Conservation (phyloP, 64 coral and sea anemone genomes). For the Dendrophyllia cribrosa region DNA sequence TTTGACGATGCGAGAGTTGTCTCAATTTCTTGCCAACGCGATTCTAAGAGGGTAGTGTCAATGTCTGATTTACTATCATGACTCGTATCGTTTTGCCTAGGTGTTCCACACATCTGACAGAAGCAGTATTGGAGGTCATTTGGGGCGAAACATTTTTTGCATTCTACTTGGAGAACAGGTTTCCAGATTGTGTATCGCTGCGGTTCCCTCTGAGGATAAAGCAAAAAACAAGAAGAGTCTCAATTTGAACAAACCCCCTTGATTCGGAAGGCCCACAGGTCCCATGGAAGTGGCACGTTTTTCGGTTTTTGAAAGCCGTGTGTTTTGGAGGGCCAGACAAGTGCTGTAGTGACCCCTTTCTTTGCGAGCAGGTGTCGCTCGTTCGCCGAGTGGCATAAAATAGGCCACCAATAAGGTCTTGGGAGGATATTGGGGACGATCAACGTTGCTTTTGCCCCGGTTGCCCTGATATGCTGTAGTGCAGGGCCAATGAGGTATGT, state of each 20-base stretch:
- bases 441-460: neutral
- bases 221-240: neutral
- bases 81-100: neutral
- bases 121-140: conserved; percentile 16
- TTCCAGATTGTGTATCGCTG: neutral
- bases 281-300: conserved; percentile 7
- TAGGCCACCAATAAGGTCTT: conserved; percentile 5
- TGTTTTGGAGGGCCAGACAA: neutral
- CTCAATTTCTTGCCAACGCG: neutral
- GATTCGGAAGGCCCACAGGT: conserved; percentile 42
- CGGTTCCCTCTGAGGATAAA: neutral
- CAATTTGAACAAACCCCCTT: neutral
- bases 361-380: neutral
- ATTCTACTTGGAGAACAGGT: conserved; percentile 12
- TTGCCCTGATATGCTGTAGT: neutral
- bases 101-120: neutral
- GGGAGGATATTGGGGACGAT: neutral
- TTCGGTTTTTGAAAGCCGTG: neutral
- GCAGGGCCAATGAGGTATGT: neutral
- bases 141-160: conserved; percentile 3
- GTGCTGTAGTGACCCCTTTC: neutral
- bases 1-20: neutral
- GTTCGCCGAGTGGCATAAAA: neutral
- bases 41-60: neutral
- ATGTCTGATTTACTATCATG: neutral